These are phyloP conservation scores for Lanius collurio DNA, from an alignment of 2,113 vertebrate species.

Conservation along the genomic window DNA sequence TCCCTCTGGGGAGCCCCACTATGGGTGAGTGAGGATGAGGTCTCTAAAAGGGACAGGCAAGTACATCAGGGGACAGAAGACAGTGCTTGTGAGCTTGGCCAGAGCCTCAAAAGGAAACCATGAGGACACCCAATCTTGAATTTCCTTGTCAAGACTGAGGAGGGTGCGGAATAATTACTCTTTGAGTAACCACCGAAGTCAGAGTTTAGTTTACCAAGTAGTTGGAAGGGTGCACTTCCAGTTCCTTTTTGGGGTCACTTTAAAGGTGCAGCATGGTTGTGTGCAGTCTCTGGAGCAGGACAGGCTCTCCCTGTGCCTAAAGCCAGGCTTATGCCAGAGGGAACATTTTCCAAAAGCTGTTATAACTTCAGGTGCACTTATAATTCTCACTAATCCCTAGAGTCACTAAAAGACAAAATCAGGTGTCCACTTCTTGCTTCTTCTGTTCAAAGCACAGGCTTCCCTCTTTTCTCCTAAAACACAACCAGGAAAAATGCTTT, in stretches of 20 bases:
- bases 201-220: neutral
- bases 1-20: neutral
- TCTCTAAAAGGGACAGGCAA: neutral
- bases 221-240: neutral
- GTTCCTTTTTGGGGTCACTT: neutral
- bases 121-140: neutral
- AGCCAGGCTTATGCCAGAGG: neutral
- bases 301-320: neutral
- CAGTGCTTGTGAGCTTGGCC: neutral
- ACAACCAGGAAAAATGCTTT: neutral
- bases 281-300: neutral
- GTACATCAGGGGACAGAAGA: neutral
- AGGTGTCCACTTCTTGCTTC: neutral
- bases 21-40: neutral
- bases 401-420: neutral
- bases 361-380: neutral
- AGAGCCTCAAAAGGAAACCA: neutral
- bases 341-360: neutral
- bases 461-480: neutral
- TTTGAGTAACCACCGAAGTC: neutral
- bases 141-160: neutral
- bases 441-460: neutral
- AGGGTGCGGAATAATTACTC: neutral
- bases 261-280: rapidly evolving
- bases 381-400: neutral